phyloP scores from a whole-genome alignment of 2,888 invertebrate species.

The Pocota personata region DNA sequence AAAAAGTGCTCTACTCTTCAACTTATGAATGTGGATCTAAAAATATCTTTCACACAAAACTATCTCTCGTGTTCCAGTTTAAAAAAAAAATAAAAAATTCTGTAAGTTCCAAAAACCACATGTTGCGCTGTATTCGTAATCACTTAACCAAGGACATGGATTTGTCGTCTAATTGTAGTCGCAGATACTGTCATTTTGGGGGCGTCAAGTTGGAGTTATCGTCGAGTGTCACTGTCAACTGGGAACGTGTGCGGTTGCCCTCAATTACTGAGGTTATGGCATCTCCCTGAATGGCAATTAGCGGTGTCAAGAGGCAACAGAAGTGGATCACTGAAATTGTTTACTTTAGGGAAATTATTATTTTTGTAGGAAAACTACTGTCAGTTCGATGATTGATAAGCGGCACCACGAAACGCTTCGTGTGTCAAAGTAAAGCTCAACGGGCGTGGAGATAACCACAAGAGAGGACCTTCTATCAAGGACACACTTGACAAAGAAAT shows the following conservation, averaged over 20 bases:
- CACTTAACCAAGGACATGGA: not conserved
- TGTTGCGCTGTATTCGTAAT: not conserved
- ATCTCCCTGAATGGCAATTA: not conserved
- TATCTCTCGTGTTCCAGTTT: not conserved
- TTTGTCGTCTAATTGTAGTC: not conserved
- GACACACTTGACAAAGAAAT: not conserved
- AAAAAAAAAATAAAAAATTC: not conserved
- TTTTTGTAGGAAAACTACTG: conserved; percentile 1
- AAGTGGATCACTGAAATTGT: not conserved
- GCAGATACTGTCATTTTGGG: not conserved
- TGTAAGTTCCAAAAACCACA: not conserved
- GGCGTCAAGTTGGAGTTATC: not conserved
- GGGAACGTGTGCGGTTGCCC: not conserved
- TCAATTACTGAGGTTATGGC: not conserved
- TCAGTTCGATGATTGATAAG: conserved; percentile 15
- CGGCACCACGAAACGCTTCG: not conserved
- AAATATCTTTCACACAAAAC: not conserved
- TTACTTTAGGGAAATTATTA: not conserved
- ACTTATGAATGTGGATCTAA: not conserved
- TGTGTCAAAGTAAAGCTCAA: not conserved
- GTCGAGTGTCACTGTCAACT: not conserved
- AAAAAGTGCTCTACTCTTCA: not conserved
- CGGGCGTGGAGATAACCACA: not conserved
- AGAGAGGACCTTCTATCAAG: not conserved
- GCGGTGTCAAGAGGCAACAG: not conserved